Conservation (phyloP, 2,113 vertebrate species). For the Anolis sagrei region DNA sequence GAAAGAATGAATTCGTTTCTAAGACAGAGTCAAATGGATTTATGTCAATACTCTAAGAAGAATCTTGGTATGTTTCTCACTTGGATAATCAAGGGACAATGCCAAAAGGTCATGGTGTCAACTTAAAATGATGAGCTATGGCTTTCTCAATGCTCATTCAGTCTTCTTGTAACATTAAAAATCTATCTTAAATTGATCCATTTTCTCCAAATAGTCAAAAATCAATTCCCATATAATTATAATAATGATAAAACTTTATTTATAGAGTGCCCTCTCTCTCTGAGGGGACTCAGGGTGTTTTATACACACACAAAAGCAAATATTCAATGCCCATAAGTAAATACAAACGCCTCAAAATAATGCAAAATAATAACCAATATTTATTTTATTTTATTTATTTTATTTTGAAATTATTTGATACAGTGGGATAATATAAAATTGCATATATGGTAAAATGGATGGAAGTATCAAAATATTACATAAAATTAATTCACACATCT, state of each 20-base stretch:
- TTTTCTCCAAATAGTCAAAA: not conserved
- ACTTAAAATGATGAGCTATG: not conserved
- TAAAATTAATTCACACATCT: not conserved
- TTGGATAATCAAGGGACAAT: not conserved
- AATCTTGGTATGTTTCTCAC: not conserved
- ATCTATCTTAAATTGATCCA: slow-evolving; percentile 20
- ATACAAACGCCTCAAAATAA: no score
- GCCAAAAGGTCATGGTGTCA: no score
- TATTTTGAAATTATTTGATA: not conserved
- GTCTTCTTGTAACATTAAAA: not conserved
- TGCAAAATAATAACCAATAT: no score
- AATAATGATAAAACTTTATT: no score
- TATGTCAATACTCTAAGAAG: not conserved
- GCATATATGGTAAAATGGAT: not conserved
- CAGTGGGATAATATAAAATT: not conserved
- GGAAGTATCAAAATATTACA: not conserved
- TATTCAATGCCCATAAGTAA: no score
- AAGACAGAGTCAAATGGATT: not conserved
- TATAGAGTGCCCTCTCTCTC: no score
- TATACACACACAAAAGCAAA: no score
- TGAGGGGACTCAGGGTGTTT: no score
- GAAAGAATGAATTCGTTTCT: not conserved
- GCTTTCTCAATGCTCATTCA: no score
- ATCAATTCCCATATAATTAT: slow-evolving; percentile 30
- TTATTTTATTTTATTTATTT: no score